Evolutionary conservation across 2,113 vertebrate genomes (phyloP).

Genomic region (Grammomys surdaster): DNA sequence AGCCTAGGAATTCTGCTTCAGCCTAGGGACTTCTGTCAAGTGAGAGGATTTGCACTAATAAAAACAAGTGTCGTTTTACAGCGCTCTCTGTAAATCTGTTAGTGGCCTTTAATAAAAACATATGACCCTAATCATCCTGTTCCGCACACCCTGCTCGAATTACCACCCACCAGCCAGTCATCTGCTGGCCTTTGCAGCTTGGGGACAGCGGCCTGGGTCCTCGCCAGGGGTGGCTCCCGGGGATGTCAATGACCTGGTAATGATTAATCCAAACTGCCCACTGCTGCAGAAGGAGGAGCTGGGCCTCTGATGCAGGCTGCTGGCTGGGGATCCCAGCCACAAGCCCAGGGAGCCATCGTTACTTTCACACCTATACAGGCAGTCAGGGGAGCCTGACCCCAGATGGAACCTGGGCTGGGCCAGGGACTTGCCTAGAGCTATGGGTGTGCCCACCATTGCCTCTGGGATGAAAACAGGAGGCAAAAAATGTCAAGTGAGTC

Average conservation of each 20-base stretch:
- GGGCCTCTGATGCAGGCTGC: neutral
- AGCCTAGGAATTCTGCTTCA: conserved; percentile 60
- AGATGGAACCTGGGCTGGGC: neutral
- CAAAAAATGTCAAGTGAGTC: too few relatives aligned
- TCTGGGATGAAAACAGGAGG: neutral
- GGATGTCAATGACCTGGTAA: conserved; percentile 51
- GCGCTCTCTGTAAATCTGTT: conserved; percentile 70
- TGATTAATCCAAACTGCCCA: conserved; percentile 52
- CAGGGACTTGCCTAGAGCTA: neutral
- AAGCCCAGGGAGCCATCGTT: neutral
- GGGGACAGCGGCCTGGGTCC: conserved; percentile 15
- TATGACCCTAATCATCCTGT: conserved; percentile 70
- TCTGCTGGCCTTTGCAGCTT: conserved; percentile 19
- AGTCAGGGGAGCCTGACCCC: neutral
- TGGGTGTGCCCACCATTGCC: neutral
- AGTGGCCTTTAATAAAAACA: conserved; percentile 78
- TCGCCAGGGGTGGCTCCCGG: neutral
- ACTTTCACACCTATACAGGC: neutral
- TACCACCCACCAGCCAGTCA: neutral
- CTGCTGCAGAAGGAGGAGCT: neutral
- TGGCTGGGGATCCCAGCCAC: conserved; percentile 38
- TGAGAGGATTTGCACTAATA: conserved; percentile 54
- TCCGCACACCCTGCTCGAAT: conserved; percentile 42
- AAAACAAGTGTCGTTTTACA: conserved; percentile 75
- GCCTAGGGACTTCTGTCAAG: conserved; percentile 65